Evolutionary conservation across 2,797 vertebrate genomes (phyloP).

Genomic region (Lagorchestes hirsutus): DNA sequence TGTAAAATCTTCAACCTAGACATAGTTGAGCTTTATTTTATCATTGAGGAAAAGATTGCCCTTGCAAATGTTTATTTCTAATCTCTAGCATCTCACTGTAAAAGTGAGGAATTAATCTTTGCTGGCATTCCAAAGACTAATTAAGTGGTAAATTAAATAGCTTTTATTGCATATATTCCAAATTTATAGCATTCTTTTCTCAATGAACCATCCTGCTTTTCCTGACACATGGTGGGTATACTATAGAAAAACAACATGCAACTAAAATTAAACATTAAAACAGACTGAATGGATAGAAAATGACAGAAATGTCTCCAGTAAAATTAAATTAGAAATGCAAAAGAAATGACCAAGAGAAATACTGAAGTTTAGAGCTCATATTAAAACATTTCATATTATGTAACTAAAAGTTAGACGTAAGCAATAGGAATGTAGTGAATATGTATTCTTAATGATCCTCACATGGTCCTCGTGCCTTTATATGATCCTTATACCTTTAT

Average conservation of each 20-base stretch:
- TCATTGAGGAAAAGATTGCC: too few relatives aligned
- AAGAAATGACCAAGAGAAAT: slow-evolving; percentile 6
- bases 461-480: background rate
- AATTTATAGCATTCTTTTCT: background rate
- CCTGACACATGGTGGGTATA: slow-evolving; percentile 11
- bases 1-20: too few relatives aligned
- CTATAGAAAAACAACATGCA: background rate
- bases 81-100: too few relatives aligned
- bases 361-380: background rate
- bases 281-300: background rate
- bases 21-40: too few relatives aligned
- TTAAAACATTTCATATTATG: slow-evolving; percentile 29
- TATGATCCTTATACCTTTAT: background rate
- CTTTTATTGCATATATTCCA: slow-evolving; percentile 16
- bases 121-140: slow-evolving; percentile 17
- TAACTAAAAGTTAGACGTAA: background rate
- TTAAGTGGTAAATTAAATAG: slow-evolving; percentile 13
- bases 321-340: slow-evolving; percentile 2
- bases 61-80: too few relatives aligned
- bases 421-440: background rate
- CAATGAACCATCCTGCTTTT: background rate
- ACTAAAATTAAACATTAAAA: background rate
- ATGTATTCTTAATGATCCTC: background rate
- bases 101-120: background rate
- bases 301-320: background rate